These are phyloP conservation scores for Eristalis intricaria DNA, from an alignment of 2,888 invertebrate species.

Conservation along the genomic window DNA sequence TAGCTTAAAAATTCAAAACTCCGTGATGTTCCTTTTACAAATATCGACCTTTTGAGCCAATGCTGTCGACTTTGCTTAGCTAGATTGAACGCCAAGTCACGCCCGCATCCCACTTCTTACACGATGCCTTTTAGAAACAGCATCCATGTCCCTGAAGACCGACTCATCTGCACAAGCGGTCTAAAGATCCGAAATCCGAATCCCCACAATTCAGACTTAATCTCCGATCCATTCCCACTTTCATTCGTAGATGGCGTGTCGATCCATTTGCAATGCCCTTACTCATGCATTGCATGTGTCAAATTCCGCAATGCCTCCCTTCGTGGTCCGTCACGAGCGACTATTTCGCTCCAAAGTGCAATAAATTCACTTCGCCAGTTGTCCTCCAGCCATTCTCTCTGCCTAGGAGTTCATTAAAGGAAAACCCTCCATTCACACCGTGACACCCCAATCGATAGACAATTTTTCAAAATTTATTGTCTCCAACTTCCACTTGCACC, in stretches of 20 bases:
- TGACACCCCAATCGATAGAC: constrained; percentile 54
- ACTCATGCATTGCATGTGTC: not conserved
- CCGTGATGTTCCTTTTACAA: too few relatives aligned
- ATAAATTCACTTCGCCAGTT: not conserved
- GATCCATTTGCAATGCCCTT: not conserved
- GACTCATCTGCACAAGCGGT: too few relatives aligned
- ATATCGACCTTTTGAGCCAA: too few relatives aligned
- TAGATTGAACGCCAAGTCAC: too few relatives aligned
- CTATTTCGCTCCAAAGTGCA: not conserved
- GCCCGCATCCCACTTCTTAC: not conserved
- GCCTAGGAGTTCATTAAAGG: not conserved
- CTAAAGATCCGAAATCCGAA: not conserved
- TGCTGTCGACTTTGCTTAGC: too few relatives aligned
- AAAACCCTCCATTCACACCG: not conserved
- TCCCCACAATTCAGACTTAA: not conserved
- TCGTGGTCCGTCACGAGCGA: not conserved
- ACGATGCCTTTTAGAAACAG: not conserved
- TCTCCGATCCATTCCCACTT: not conserved
- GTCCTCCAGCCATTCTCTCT: not conserved
- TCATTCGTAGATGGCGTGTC: not conserved
- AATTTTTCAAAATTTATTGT: constrained; percentile 70
- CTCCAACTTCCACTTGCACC: constrained; percentile 50
- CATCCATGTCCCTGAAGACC: not conserved
- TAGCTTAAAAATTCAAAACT: too few relatives aligned
- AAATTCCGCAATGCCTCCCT: not conserved